Conservation (phyloP, 2,797 vertebrate species). For the Sciurus vulgaris region DNA sequence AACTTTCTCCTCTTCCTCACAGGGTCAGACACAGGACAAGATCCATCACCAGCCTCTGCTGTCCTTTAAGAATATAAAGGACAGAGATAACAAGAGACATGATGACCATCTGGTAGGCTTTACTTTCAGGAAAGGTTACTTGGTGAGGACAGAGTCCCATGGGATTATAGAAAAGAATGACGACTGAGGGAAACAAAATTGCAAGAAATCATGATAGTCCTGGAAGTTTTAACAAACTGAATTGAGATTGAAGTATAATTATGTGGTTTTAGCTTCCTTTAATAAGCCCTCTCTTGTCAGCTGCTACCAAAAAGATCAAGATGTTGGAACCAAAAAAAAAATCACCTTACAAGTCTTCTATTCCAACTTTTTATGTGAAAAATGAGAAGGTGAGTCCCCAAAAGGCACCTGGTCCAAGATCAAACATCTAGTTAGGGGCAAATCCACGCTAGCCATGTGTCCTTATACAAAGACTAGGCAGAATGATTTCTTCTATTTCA, state of each 20-base stretch:
- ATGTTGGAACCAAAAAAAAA: not conserved
- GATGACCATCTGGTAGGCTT: not conserved
- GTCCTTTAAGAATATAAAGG: not conserved
- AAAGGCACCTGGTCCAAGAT: not conserved
- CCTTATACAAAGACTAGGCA: not conserved
- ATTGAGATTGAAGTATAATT: not conserved
- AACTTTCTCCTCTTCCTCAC: not conserved
- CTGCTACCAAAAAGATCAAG: not conserved
- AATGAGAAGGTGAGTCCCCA: not conserved
- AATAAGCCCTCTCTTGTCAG: not conserved
- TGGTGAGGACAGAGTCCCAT: not conserved
- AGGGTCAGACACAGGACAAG: not conserved
- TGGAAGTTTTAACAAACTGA: not conserved
- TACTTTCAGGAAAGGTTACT: not conserved
- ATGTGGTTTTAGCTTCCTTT: not conserved
- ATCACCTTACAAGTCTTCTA: not conserved
- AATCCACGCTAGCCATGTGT: not conserved
- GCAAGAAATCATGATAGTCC: not conserved
- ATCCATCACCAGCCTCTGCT: not conserved
- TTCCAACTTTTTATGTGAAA: not conserved
- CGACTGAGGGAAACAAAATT: not conserved
- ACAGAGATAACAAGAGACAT: not conserved
- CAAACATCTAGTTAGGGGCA: not conserved
- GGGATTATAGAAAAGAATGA: not conserved
- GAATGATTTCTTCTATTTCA: not conserved